These are phyloP conservation scores for Melinaea marsaeus DNA, from an alignment of 2,888 invertebrate species.

Conservation along the genomic window DNA sequence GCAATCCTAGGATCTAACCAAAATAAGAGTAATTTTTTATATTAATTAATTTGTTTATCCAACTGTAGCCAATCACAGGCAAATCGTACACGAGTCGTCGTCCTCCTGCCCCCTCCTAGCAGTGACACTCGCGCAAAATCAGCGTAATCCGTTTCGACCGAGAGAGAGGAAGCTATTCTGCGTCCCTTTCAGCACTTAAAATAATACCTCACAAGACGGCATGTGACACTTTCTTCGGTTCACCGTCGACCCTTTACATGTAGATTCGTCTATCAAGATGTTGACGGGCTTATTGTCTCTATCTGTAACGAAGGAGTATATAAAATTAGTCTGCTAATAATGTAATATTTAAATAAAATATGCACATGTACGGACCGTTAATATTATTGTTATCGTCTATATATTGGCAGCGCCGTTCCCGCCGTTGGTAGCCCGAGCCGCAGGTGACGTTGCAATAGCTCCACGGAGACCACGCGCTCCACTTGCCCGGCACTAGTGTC, in stretches of 20 bases:
- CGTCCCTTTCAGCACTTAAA: background rate
- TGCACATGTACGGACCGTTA: slow-evolving; percentile 42
- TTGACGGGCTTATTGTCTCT: slow-evolving; percentile 51
- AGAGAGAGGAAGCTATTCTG: background rate
- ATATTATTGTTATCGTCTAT: slow-evolving; percentile 51
- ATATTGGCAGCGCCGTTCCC: slow-evolving; percentile 58
- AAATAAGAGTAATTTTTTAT: too few relatives aligned
- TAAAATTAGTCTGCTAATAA: background rate
- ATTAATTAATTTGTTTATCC: too few relatives aligned
- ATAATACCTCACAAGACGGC: slow-evolving; percentile 65
- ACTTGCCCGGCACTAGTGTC: slow-evolving; percentile 69
- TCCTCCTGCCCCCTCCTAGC: too few relatives aligned
- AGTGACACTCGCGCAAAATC: too few relatives aligned
- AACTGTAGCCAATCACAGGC: too few relatives aligned
- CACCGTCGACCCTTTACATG: slow-evolving; percentile 52
- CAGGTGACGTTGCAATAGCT: slow-evolving; percentile 68
- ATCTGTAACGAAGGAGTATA: slow-evolving; percentile 39
- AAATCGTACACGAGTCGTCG: too few relatives aligned
- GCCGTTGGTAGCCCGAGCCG: slow-evolving; percentile 60
- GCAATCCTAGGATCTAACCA: background rate
- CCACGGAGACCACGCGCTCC: slow-evolving; percentile 70
- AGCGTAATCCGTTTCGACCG: too few relatives aligned
- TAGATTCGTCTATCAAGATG: slow-evolving; percentile 56
- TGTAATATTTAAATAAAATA: background rate
- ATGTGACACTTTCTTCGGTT: slow-evolving; percentile 65